A percentile compares a stretch with the other conserved stretches of the same genome.
Evolutionary conservation across 2,113 vertebrate species (phyloP).

Genomic region (Gadus macrocephalus): DNA sequence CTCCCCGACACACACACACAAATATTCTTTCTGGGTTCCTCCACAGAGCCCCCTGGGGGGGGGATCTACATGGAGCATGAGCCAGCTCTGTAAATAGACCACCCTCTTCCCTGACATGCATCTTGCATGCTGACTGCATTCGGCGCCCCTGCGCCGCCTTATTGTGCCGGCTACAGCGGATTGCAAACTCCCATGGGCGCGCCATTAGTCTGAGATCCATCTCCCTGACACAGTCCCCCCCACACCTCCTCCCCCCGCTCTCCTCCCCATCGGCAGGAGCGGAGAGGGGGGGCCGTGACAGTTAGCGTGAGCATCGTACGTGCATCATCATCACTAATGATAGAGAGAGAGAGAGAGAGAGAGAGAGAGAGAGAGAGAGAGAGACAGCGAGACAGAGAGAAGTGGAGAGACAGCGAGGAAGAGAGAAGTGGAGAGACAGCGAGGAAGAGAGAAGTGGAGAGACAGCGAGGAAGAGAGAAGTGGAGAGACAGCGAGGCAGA

Average conservation of each 20-base stretch:
- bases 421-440: too few species aligned
- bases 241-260: conserved; percentile 12
- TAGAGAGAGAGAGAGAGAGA: conserved; percentile 7
- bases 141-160: not conserved
- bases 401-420: too few species aligned
- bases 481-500: too few species aligned
- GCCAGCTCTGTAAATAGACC: conserved; percentile 46
- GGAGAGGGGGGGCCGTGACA: conserved; percentile 45
- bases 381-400: too few species aligned
- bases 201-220: conserved; percentile 45
- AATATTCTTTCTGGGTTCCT: too few species aligned
- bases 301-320: conserved; percentile 35
- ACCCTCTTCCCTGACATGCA: conserved; percentile 21
- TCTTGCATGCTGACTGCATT: not conserved
- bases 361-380: too few species aligned
- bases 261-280: conserved; percentile 18
- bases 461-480: too few species aligned
- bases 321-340: conserved; percentile 62
- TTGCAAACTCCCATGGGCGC: conserved; percentile 25
- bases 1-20: too few species aligned
- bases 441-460: too few species aligned
- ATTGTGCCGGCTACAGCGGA: conserved; percentile 7
- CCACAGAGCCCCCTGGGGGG: not conserved
- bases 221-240: conserved; percentile 48
- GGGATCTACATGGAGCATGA: not conserved